Evolutionary conservation across 2,888 invertebrate genomes (phyloP), one percentile per base, ranked within the genome.

Genomic region (Agrotis clavis): DNA sequence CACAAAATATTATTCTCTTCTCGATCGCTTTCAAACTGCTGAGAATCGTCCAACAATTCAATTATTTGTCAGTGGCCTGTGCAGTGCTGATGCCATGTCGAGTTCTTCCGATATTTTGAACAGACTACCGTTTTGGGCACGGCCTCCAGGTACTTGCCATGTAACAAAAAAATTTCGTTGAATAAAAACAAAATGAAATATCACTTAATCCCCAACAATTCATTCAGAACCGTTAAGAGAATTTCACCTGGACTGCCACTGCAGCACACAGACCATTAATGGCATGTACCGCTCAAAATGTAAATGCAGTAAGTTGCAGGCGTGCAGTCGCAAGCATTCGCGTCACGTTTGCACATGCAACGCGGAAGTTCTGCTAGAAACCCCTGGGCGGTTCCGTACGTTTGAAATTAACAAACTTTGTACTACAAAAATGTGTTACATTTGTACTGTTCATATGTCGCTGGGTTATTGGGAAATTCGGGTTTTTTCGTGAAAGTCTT

Each of bases 321-420:
- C 60, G 72, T 69, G 63, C 67, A 81, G 60, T 69, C 72, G 51
- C 51, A 54, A 53, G 19, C 41, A 84, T 83, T 83, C 83, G 6
- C 19, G 70, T 70, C 84, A 84, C 84, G 84, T 85, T 53, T 63
- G 61, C 79, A 73, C 79, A 77, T 85, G 79, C 71, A 81, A 47
- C 71, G 72, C 35, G 61, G 71, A 85, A 85, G 71, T 85, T 83
- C 56, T 67, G 54, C 77, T 63, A 74, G 71, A 82, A 71, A 67
- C 69, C 75, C 74, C 70, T 63, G 25, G 56, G 61, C 66, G 51
- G 16, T 57, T 7, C 50, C 56, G 57, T 74, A 85, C 81, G 67
- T 67, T 74, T 48, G 68, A 79, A 81, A 79, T 83, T 74, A 84
- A 81, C 85, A 77, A 85, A 83, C 69, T 85, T 85, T 70, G 53